Evolutionary conservation across 2,888 invertebrate genomes (phyloP).

Genomic region (Steromphala cineraria): DNA sequence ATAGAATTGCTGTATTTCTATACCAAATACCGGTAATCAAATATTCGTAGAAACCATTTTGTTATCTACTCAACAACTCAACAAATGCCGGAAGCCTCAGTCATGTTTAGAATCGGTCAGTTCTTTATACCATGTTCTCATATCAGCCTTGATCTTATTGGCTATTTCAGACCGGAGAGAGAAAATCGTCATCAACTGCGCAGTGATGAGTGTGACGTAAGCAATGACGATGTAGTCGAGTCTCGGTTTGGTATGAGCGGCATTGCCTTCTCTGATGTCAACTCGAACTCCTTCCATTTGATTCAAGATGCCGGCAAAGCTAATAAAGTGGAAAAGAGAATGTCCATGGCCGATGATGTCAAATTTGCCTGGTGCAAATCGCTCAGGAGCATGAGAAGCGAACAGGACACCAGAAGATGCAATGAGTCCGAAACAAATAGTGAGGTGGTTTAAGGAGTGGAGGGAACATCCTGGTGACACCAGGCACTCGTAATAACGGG

Average conservation of each 20-base stretch:
- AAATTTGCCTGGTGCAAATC: constrained; percentile 54
- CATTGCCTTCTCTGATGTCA: constrained; percentile 23
- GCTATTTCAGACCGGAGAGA: background rate
- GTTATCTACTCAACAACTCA: no score
- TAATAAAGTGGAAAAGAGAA: constrained; percentile 57
- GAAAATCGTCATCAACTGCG: background rate
- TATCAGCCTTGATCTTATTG: background rate
- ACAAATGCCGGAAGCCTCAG: no score
- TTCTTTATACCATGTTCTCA: background rate
- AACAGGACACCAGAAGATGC: constrained; percentile 41
- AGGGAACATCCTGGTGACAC: constrained; percentile 32
- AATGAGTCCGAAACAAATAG: constrained; percentile 37
- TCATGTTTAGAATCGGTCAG: no score
- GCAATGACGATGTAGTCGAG: constrained; percentile 4
- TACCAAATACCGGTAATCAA: no score
- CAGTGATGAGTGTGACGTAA: background rate
- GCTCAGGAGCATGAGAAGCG: constrained; percentile 58
- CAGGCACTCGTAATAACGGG: constrained; percentile 44
- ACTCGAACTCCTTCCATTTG: constrained; percentile 35
- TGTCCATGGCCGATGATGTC: constrained; percentile 66
- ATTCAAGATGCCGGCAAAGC: constrained; percentile 30
- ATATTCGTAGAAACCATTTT: no score
- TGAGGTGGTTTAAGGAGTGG: constrained; percentile 48
- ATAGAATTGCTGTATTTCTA: no score
- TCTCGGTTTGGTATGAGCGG: background rate